Conservation (phyloP, 2,888 invertebrate genomes). For the Eilema caniola region DNA sequence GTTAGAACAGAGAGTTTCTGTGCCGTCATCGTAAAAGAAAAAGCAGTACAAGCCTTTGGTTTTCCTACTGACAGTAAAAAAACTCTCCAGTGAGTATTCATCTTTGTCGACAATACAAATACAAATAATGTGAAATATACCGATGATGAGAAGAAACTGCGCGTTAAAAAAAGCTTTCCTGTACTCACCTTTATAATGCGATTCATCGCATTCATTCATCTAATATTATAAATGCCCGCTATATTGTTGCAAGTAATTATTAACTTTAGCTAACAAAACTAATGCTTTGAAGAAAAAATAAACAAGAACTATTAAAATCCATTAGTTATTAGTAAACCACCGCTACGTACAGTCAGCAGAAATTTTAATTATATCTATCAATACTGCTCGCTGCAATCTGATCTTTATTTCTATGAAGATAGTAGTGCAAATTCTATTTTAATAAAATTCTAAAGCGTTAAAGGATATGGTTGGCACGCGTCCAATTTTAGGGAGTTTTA, state of each 20-base stretch:
- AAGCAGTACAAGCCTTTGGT: too few species aligned
- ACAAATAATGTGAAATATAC: too few species aligned
- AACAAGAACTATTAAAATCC: slow-evolving; percentile 37
- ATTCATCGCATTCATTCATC: background rate
- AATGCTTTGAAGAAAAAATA: slow-evolving; percentile 15
- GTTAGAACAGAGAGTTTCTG: too few species aligned
- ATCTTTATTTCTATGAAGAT: background rate
- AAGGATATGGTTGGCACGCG: slow-evolving; percentile 44
- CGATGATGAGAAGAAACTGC: too few species aligned
- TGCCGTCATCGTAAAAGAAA: too few species aligned
- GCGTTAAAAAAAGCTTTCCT: background rate
- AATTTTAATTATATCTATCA: slow-evolving; percentile 42
- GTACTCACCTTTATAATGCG: background rate
- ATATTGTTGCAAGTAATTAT: background rate
- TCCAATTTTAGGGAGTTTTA: slow-evolving; percentile 52
- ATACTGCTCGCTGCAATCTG: slow-evolving; percentile 18
- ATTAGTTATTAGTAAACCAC: slow-evolving; percentile 47
- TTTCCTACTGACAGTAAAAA: too few species aligned
- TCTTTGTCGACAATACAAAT: too few species aligned
- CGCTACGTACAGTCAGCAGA: slow-evolving; percentile 39
- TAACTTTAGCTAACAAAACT: slow-evolving; percentile 7
- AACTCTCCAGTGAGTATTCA: too few species aligned
- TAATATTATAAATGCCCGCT: background rate
- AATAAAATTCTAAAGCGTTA: background rate
- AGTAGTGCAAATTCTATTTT: slow-evolving; percentile 25